A percentile compares a stretch with the other conserved stretches of the same genome.
Evolutionary conservation across 2,888 invertebrate species (phyloP).

Genomic region (Junonia oenone): DNA sequence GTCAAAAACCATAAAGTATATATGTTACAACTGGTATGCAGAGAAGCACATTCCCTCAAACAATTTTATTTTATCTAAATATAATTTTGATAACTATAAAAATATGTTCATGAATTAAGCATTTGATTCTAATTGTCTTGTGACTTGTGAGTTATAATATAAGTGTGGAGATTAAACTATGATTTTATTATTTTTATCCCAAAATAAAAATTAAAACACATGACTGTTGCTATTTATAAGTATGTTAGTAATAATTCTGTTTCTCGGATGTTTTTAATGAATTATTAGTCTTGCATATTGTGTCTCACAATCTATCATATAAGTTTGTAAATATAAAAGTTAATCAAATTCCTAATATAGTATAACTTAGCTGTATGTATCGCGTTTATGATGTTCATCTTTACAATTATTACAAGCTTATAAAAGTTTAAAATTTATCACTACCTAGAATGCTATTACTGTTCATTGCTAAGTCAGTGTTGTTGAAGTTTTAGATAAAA

Average conservation of each 20-base stretch:
- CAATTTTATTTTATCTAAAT: not conserved
- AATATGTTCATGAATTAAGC: not conserved
- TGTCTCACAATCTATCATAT: slow-evolving; percentile 1
- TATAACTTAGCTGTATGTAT: slow-evolving; percentile 6
- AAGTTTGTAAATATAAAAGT: slow-evolving; percentile 15
- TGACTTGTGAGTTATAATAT: no score
- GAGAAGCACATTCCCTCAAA: not conserved
- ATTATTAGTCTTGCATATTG: slow-evolving; percentile 4
- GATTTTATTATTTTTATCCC: not conserved
- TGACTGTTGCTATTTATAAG: not conserved
- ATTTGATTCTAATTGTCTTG: not conserved
- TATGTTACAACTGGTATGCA: not conserved
- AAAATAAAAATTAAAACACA: not conserved
- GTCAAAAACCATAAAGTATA: not conserved
- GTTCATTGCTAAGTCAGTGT: slow-evolving; percentile 8
- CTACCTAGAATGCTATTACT: slow-evolving; percentile 1
- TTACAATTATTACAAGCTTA: slow-evolving; percentile 2
- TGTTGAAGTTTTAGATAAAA: slow-evolving; percentile 5
- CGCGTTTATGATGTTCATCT: not conserved
- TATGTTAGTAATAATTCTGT: not conserved
- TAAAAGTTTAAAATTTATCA: slow-evolving; percentile 1
- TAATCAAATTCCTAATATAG: slow-evolving; percentile 18
- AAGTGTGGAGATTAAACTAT: not conserved
- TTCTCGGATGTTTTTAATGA: not conserved
- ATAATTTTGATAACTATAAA: not conserved